phyloP scores from a whole-genome alignment of 2,113 vertebrate species.

The Lepisosteus oculatus region DNA sequence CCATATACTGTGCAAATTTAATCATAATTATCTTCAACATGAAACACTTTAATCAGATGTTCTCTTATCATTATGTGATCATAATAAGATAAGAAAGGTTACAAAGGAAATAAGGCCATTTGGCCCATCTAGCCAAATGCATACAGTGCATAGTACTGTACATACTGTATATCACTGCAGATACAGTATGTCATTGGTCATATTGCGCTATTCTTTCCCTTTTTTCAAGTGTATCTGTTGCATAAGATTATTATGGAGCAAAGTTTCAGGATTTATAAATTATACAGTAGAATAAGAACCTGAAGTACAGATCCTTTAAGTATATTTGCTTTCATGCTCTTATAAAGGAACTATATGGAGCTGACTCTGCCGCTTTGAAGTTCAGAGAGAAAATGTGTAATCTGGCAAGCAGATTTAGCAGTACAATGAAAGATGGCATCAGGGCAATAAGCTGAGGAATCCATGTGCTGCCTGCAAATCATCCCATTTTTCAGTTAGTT shows the following conservation, averaged over 20 bases:
- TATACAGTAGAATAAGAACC: conserved; percentile 34
- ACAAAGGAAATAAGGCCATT: too few relatives aligned
- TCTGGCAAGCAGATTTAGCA: conserved; percentile 53
- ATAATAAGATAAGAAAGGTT: too few relatives aligned
- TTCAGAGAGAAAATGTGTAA: conserved; percentile 49
- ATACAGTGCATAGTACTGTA: too few relatives aligned
- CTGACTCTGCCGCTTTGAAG: conserved; percentile 40
- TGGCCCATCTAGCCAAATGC: too few relatives aligned
- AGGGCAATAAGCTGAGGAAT: too few relatives aligned
- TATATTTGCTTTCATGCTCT: conserved; percentile 43
- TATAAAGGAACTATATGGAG: conserved; percentile 19
- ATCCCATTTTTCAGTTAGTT: too few relatives aligned
- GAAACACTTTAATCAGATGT: too few relatives aligned
- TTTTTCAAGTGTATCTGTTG: conserved; percentile 4
- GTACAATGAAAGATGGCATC: conserved; percentile 34
- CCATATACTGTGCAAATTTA: too few relatives aligned
- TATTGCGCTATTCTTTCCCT: neutral
- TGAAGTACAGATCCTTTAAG: conserved; percentile 45
- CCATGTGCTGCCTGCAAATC: too few relatives aligned
- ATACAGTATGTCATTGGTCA: conserved; percentile 6
- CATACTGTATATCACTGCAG: too few relatives aligned
- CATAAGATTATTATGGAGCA: neutral
- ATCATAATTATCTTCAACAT: too few relatives aligned
- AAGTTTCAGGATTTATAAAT: conserved; percentile 49
- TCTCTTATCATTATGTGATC: too few relatives aligned